Base-by-base conservation (phyloP, 2,113 vertebrate genomes). In the Rhagologus leucostigma region DNA sequence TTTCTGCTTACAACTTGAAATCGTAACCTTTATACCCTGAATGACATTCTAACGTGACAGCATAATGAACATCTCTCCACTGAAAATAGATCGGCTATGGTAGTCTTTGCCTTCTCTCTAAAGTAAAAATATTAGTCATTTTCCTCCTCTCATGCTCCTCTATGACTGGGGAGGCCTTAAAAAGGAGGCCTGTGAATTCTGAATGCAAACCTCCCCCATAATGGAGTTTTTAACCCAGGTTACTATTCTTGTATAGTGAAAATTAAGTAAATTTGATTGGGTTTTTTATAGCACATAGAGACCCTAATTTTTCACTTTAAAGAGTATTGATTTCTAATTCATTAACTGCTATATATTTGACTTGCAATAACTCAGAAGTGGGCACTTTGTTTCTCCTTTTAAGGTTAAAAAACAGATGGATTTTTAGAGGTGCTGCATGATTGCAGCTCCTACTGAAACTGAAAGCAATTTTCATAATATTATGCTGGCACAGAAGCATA, bases 401-500 rank as follows among this genome's bases (percentile, higher is more conserved):
- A 89, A 29, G 19, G 23, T 80, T 81, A 46, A 90, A 86, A 94
- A 88, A 1, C 35, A 73, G 37, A 80, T 42, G 41, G 71, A 53
- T 91, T 94, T 95, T 92, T 73, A 84, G 68, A 92, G 71, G 89
- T 84, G 50, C 3, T 63, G 73, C 44, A 67, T 64, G 42, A 79
- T 89, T 87, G 24, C 42, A 87, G 35, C 42, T 86, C 59, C 63
- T 88, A 74, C 59, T 74, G 71, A 97, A 95, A 84, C 23, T 59
- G 33, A 70, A 90, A 90, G 19, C 71, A 18, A 75, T 95, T 81
- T 95, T 92, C 55, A 68, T 90, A 93, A 88, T 78, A 92, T 57
- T 53, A 57, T 57, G 41, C 84, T 95, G 76, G 52, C 49, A 84
- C 56, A 67, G 50, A 74, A 71, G 14, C 76, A 86, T 90, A 73